A percentile compares a stretch with the other conserved stretches of the same genome.
Conservation (phyloP, 2,113 vertebrate genomes). For the Poeciliopsis prolifica region DNA sequence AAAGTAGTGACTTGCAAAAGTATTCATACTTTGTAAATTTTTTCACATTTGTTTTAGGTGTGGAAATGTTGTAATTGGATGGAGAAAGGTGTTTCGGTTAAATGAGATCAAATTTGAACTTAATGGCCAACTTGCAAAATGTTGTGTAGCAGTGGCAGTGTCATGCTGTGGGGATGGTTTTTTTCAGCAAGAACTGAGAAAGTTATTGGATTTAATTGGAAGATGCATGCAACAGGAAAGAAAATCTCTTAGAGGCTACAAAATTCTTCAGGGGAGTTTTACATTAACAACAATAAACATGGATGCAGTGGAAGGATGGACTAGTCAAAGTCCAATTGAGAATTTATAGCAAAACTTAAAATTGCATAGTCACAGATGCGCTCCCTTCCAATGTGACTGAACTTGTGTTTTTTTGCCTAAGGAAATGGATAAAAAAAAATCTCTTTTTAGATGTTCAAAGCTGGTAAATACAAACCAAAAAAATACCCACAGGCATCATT, state of each 20-base stretch:
- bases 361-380: background rate
- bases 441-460: background rate
- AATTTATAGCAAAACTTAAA: background rate
- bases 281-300: background rate
- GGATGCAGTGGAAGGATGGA: background rate
- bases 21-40: background rate
- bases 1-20: background rate
- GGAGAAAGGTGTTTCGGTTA: background rate
- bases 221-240: background rate
- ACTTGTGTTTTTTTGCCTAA: background rate
- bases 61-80: background rate
- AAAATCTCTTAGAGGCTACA: background rate
- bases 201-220: background rate
- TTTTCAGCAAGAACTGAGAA: background rate
- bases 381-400: background rate
- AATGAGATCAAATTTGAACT: background rate
- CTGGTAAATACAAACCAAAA: background rate
- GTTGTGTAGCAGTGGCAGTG: background rate
- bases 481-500: background rate
- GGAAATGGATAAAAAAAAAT: background rate
- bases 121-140: background rate
- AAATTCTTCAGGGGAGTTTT: background rate
- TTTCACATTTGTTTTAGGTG: background rate
- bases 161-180: background rate
- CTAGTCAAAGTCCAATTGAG: background rate